Evolutionary conservation across 2,888 invertebrate species (phyloP).

Genomic region (Tenthredo livida): DNA sequence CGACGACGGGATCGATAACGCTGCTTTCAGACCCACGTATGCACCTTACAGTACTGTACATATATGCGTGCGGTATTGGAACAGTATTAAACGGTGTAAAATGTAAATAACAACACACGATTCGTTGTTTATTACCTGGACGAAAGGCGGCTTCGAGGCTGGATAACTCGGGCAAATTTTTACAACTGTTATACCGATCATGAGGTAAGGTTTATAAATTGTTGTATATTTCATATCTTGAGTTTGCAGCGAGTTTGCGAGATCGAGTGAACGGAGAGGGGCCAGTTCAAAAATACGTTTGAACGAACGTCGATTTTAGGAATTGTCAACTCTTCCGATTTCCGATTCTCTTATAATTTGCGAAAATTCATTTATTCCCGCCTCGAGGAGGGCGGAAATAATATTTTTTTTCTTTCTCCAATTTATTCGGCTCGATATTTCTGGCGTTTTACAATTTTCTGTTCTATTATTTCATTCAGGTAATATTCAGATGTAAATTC

Average conservation of each 20-base stretch:
- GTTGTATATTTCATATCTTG: conserved; percentile 10
- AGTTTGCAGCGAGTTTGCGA: neutral
- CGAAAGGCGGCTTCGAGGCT: conserved; percentile 56
- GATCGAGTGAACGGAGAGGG: neutral
- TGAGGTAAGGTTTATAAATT: conserved; percentile 46
- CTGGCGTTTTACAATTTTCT: too few relatives aligned
- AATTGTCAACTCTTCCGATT: too few relatives aligned
- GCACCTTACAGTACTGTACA: neutral
- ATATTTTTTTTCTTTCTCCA: too few relatives aligned
- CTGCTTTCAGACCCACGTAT: neutral
- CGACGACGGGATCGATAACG: neutral
- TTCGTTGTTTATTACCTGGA: conserved; percentile 59
- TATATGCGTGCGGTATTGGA: neutral
- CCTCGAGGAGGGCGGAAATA: too few relatives aligned
- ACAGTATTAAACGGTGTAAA: conserved; percentile 56
- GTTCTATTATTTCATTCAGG: too few relatives aligned
- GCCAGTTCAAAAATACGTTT: neutral
- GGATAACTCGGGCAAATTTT: conserved; percentile 26
- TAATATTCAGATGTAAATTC: too few relatives aligned
- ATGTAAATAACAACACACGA: conserved; percentile 61
- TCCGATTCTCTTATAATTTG: too few relatives aligned
- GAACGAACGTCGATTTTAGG: neutral
- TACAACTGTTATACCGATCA: conserved; percentile 2
- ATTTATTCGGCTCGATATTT: too few relatives aligned
- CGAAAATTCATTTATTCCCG: too few relatives aligned